Evolutionary conservation across 2,113 vertebrate species (phyloP), one percentile per base, ranked within the genome.

Genomic region (Ammodytes dubius): DNA sequence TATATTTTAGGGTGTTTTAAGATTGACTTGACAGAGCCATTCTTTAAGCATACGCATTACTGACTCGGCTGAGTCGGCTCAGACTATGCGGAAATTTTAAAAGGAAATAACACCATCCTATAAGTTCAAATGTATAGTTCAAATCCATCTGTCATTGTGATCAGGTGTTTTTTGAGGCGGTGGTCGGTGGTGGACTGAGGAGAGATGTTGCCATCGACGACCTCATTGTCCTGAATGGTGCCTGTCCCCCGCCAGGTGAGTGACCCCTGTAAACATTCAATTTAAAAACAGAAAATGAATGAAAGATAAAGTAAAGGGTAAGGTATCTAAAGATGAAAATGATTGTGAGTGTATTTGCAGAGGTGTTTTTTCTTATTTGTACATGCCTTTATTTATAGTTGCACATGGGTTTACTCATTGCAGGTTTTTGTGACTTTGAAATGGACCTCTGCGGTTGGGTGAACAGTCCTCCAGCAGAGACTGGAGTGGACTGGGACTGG

Each of bases 341-440:
- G 5, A 3, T 17, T 69, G 56, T 58, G 1, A 27, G 9, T 43
- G 10, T 74, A 27, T 49, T 13, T 37, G 50, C 27, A 27, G n/a
- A 14, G 11, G 4, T 3, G 2, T 35, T 12, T 39, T 7, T 54
- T 66, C 12, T 54, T 1, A n/a, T 71, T 46, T 35, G 7, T 12
- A 7, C n/a, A 4, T 45, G 13, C 11, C 17, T 52, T 4, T 65
- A 14, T 84, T 10, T 40, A 15, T 47, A 4, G 68, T 5, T 85
- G 5, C 76, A 43, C 27, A 27, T 27, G 27, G 27, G 27, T 27
- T 77, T 75, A 12, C 70, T 66, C 4, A 17, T 49, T 61, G 3
- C 70, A 96, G 95, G 95, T 68, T 92, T 94, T 79, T 96, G 95
- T 92, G 95, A 96, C 86, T 96, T 96, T 94, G 95, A 96, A 83